phyloP scores from a whole-genome alignment of 2,888 invertebrate species.

The Tethea ocularis region DNA sequence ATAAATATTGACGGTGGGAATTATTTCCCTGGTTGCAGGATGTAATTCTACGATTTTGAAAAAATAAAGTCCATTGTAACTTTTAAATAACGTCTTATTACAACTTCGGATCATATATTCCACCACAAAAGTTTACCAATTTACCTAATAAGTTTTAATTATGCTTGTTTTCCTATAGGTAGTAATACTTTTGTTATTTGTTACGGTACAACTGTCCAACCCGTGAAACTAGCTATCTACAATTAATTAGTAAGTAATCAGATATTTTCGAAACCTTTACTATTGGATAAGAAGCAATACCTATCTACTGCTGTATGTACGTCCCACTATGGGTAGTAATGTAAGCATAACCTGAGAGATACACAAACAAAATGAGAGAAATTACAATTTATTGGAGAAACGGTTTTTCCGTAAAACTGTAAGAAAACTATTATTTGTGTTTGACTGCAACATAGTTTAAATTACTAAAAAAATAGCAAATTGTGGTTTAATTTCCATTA shows the following conservation, averaged over 20 bases:
- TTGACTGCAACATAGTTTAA: background rate
- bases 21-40: background rate
- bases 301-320: too few species aligned
- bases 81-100: background rate
- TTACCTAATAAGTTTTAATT: background rate
- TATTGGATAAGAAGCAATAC: too few species aligned
- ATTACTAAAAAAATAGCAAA: background rate
- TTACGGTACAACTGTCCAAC: background rate
- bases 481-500: background rate
- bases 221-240: background rate
- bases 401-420: background rate
- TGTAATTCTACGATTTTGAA: background rate
- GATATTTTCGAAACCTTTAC: too few species aligned
- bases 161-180: background rate
- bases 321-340: background rate
- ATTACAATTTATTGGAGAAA: background rate
- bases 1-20: background rate
- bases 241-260: too few species aligned
- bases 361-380: too few species aligned
- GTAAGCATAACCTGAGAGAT: too few species aligned
- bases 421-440: background rate
- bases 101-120: background rate
- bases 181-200: background rate
- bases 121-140: background rate
- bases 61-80: background rate